Conservation (phyloP, 2,888 invertebrate species). For the Epinotia brunnichana region DNA sequence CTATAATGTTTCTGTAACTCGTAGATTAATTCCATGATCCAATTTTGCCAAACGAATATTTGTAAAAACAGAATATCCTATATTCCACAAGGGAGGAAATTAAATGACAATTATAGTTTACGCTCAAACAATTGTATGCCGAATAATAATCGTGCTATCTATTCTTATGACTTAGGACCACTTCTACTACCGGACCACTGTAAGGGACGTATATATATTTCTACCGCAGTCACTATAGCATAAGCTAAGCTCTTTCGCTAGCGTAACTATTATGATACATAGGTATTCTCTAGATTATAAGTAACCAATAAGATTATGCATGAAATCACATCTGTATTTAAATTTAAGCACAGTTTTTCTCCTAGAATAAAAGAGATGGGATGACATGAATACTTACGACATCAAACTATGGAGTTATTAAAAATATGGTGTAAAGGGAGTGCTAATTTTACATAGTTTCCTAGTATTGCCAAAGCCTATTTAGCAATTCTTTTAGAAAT, state of each 20-base stretch:
- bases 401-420: conserved; percentile 1
- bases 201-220: conserved; percentile 35
- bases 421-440: conserved; percentile 9
- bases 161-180: conserved; percentile 55
- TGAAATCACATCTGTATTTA: conserved; percentile 37
- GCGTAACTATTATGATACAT: conserved; percentile 16
- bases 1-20: not conserved
- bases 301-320: conserved; percentile 30
- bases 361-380: conserved; percentile 32
- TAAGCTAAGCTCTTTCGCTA: conserved; percentile 15
- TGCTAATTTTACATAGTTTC: conserved; percentile 30
- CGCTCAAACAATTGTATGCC: conserved; percentile 1
- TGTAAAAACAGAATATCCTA: not conserved
- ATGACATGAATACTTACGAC: conserved; percentile 36
- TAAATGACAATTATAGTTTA: not conserved
- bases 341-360: conserved; percentile 36
- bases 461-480: conserved; percentile 34
- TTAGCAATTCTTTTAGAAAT: conserved; percentile 39
- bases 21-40: not conserved
- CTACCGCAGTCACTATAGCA: not conserved
- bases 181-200: conserved; percentile 51
- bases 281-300: conserved; percentile 17
- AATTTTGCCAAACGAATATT: not conserved
- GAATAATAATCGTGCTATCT: conserved; percentile 25
- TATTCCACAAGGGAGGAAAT: not conserved